Base-by-base conservation (phyloP, 2,888 invertebrate species). In the Acleris cristana region DNA sequence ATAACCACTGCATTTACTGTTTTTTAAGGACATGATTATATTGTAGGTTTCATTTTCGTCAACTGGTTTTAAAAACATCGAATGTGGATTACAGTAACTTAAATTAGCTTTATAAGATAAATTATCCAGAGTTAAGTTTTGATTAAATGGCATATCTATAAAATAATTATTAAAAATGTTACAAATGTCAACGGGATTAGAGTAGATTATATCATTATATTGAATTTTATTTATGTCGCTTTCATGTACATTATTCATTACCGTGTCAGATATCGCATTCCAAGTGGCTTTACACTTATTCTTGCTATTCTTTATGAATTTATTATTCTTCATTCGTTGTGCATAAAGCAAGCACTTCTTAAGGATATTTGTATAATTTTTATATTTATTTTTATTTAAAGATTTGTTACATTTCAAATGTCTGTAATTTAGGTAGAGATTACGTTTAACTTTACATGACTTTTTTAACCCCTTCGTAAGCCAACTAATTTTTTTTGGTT, bases 211-310 rank as follows among this genome's bases (percentile, higher is more conserved):
- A 26, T 34, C 34, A 21, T 51, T 14, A 21, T 51, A 21, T 51
- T 51, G 4, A 21, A 51, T 51, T 51, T 51, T 51, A 51, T 51
- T 51, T 51, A 51, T 51, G 51, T 23, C 51, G 19, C 19, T 8
- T 51, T 51, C 21, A 14, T 51, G 21, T 21, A 21, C 4, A 3
- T 7, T 21, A 21, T 8, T 8, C 14, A 14, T 51, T 51, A 18
- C 19, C 8, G 19, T 51, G 4, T 19, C 18, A 21, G 51, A 51
- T 21, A 51, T 51, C 21, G 21, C 10, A 21, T 51, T 21, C 51
- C 51, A 51, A 51, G 21, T 51, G 19, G 51, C 51, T 51, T 51
- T 51, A 21, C 23, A 23, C 3, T 51, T 51, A 14, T 51, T 51
- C 10, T 21, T 8, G 19, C 19, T 51, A 21, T 21, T 14, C 4